Evolutionary conservation across 2,113 vertebrate genomes (phyloP).

Genomic region (Sinocyclocheilus rhinocerous): DNA sequence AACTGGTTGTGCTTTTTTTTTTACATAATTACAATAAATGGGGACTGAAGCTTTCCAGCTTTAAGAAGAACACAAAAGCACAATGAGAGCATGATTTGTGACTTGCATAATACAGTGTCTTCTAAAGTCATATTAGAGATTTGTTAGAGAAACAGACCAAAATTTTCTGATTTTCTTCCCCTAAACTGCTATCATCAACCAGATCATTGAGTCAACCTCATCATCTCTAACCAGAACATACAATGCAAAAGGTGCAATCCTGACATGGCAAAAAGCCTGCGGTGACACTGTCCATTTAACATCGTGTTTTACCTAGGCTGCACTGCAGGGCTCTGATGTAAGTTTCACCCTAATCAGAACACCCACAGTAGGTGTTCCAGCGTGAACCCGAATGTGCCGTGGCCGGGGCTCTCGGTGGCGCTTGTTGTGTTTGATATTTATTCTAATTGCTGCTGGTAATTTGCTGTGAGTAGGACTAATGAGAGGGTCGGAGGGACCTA

Average conservation of each 20-base stretch:
- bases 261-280: slow-evolving; percentile 22
- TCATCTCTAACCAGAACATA: too few species aligned
- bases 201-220: neutral
- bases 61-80: neutral
- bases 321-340: slow-evolving; percentile 20
- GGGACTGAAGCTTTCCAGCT: neutral
- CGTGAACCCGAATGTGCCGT: slow-evolving; percentile 56
- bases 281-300: slow-evolving; percentile 32
- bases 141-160: neutral
- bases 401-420: slow-evolving; percentile 68
- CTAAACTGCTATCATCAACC: neutral
- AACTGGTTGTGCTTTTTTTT: neutral
- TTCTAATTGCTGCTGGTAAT: slow-evolving; percentile 81
- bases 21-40: neutral
- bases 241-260: neutral
- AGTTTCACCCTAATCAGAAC: slow-evolving; percentile 46
- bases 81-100: neutral
- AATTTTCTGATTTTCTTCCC: neutral
- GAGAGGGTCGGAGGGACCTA: slow-evolving; percentile 76
- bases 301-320: slow-evolving; percentile 14
- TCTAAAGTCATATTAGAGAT: neutral
- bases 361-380: slow-evolving; percentile 46
- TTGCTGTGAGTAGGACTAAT: slow-evolving; percentile 79
- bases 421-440: slow-evolving; percentile 75
- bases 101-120: neutral